Base-by-base conservation (phyloP, 2,888 invertebrate species). In the Melinaea menophilus region DNA sequence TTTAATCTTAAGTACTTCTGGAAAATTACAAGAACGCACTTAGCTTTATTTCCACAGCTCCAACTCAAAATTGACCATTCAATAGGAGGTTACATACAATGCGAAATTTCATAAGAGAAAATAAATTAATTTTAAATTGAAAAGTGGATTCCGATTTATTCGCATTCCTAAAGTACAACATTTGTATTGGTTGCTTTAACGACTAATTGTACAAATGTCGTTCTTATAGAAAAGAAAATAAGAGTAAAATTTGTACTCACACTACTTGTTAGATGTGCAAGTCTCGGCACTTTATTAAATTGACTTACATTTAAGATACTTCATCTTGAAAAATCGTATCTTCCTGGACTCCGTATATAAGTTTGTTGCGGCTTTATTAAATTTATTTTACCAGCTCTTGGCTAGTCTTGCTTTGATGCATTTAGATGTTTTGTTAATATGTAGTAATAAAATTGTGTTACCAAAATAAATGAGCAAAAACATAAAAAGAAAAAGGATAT, bases 51-150 rank as follows among this genome's bases (percentile, higher is more conserved):
- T 59, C 59, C 59, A 45, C 55, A 56, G 62, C 64, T 64, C 48
- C 41, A 56, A 60, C 60, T 62, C 51, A 58, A 34, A 33, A 12
- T 45, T 46, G 48, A 37, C n/a, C 48, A 56, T 61, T 35, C n/a
- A 63, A 56, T 56, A 61, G 56, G 35, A 59, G 55, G 47, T 13
- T 47, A 60, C 47, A 47, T 60, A 35, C 34, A 33, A 51, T 41
- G 55, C 46, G 54, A 54, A 58, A 58, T 54, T 66, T 45, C 63
- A 59, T 47, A 46, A 56, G 35, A 46, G 51, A 4, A 57, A 61
- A 56, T 56, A 63, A 66, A 61, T 63, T 61, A 63, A 66, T 63
- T 56, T 59, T 48, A 63, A 55, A 64, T 61, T 66, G 64, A 62
- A 64, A 61, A 62, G 61, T 64, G 51, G 61, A 64, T 54, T 61